Evolutionary conservation across 1,140 invertebrate genomes (phyloP), one percentile per base, ranked within the genome.

Genomic region (Acromyrmex heyeri): DNA sequence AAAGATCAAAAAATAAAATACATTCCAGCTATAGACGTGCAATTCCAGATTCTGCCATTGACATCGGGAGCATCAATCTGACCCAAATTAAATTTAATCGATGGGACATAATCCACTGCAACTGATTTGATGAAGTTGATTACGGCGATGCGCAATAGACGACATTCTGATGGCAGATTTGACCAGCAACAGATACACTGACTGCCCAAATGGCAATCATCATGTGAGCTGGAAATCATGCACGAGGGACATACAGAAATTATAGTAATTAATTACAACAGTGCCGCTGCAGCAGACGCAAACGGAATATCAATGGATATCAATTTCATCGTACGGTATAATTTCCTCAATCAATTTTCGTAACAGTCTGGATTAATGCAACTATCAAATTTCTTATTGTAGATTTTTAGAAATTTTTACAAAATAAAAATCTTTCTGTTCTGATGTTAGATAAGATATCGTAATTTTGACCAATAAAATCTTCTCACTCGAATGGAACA

Each of bases 211-310:
- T 38, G 24, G 18, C 38, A 30, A 82, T 82, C 67, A 59, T 48
- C 70, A 73, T 59, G 21, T 30, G 67, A 61, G 38, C 38, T 73
- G 24, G 53, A 73, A 82, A 82, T 12, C 38, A 27, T 21, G 38
- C 67, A 61, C 53, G 55, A n/a, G 65, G 10, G 18, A 82, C 55
- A 57, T 48, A 21, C 18, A 82, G 79, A 61, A 82, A 82, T 82
- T 82, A 82, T 73, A 82, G 79, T 59, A 73, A 82, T 73, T 82
- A 82, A 82, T 82, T 82, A 82, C 55, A 21, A 73, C 67, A 34
- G 62, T 0, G 34, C 12, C 34, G 18, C 18, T 82, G 67, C 78
- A 72, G 10, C 34, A 5, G 65, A 59, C 34, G 53, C 38, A 53
- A 24, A 65, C 67, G 21, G 55, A 73, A 81, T 72, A 44, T 5